Percentiles rank a stretch among this genome's conserved stretches.
Conservation (phyloP, 2,797 vertebrate species). For the Sciurus vulgaris region DNA sequence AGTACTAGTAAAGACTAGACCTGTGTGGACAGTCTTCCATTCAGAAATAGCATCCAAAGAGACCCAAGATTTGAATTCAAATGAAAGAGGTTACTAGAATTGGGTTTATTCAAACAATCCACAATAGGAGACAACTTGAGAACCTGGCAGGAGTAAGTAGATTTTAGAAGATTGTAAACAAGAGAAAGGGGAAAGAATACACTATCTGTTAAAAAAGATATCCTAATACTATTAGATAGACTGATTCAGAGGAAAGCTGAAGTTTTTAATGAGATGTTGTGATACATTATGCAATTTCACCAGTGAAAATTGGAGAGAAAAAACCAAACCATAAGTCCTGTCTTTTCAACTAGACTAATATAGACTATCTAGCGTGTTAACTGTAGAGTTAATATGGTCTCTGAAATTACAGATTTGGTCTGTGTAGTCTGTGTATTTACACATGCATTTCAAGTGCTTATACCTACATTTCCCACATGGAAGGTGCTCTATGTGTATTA, state of each 20-base stretch:
- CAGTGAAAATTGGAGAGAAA: neutral
- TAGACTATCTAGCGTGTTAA: neutral
- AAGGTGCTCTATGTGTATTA: neutral
- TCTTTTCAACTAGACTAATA: neutral
- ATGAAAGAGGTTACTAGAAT: neutral
- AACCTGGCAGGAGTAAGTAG: neutral
- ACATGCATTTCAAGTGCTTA: neutral
- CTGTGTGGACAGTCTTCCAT: neutral
- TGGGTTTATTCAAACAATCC: neutral
- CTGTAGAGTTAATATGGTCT: neutral
- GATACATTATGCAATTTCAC: neutral
- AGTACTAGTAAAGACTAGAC: neutral
- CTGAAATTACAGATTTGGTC: neutral
- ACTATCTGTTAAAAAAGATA: neutral
- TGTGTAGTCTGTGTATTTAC: neutral
- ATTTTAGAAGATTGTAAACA: neutral
- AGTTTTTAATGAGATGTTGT: neutral
- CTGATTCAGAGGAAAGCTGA: neutral
- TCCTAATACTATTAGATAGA: neutral
- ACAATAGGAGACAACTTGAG: neutral
- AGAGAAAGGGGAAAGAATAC: neutral
- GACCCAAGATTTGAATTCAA: neutral
- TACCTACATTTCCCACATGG: neutral
- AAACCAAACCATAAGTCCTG: neutral
- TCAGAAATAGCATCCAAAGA: neutral